Evolutionary conservation across 2,888 invertebrate species (phyloP).

Genomic region (Dynastes maya): DNA sequence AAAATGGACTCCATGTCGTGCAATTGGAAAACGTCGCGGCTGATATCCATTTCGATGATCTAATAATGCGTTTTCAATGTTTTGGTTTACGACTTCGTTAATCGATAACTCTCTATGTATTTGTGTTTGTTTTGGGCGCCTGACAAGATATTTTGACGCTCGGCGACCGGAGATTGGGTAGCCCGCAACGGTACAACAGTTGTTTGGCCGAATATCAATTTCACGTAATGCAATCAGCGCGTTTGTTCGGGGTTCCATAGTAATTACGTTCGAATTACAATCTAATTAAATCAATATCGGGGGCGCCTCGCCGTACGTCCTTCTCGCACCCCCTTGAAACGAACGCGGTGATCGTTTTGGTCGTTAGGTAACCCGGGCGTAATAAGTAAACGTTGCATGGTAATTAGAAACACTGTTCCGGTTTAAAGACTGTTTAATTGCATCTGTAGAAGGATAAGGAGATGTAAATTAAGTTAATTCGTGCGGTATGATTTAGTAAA

Average conservation of each 20-base stretch:
- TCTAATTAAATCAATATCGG: conserved; percentile 42
- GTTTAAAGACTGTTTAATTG: conserved; percentile 4
- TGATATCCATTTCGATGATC: conserved; percentile 3
- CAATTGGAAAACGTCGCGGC: too few relatives aligned
- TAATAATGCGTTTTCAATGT: conserved; percentile 6
- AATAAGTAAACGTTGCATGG: background rate
- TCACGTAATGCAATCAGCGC: conserved; percentile 42
- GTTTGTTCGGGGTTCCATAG: conserved; percentile 26
- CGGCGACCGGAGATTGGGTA: conserved; percentile 15
- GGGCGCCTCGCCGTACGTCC: background rate
- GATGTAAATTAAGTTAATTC: too few relatives aligned
- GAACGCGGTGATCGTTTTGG: background rate
- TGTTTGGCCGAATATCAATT: conserved; percentile 27
- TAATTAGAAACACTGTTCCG: background rate
- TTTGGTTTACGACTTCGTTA: conserved; percentile 15
- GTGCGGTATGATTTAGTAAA: too few relatives aligned
- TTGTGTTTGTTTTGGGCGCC: conserved; percentile 19
- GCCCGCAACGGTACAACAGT: conserved; percentile 8
- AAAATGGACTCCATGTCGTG: too few relatives aligned
- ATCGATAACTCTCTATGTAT: conserved; percentile 3
- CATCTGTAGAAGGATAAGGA: background rate
- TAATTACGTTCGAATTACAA: conserved; percentile 44
- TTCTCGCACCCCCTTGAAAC: background rate
- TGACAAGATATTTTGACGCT: conserved; percentile 12
- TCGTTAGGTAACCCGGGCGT: conserved; percentile 1